Evolutionary conservation across 2,888 invertebrate species (phyloP).

Genomic region (Amiota mariae): DNA sequence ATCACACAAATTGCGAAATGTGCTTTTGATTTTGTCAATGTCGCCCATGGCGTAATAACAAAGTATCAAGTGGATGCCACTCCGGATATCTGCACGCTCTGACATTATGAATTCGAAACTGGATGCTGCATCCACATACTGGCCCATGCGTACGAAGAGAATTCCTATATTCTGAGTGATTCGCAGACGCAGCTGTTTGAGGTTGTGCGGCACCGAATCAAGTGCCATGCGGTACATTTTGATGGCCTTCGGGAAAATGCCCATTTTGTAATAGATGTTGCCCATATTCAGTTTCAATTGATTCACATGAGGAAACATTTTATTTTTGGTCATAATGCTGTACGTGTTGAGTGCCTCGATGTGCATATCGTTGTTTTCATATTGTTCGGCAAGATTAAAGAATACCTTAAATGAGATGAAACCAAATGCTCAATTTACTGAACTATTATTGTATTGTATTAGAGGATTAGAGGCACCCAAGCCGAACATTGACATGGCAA

Average conservation of each 20-base stretch:
- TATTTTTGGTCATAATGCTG: conserved; percentile 93
- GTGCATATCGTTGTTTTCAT: conserved; percentile 94
- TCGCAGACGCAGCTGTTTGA: conserved; percentile 93
- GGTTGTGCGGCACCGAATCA: conserved; percentile 94
- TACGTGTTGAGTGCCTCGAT: conserved; percentile 97
- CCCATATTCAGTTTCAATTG: conserved; percentile 98
- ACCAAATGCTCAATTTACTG: background rate
- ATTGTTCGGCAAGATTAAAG: conserved; percentile 96
- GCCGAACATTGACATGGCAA: background rate
- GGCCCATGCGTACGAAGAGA: conserved; percentile 95
- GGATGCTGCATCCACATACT: conserved; percentile 95
- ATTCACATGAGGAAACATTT: conserved; percentile 94
- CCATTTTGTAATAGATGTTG: conserved; percentile 96
- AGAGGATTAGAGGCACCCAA: background rate
- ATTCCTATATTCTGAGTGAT: conserved; percentile 97
- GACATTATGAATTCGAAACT: conserved; percentile 99
- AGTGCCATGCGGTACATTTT: conserved; percentile 99
- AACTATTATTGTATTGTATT: no score
- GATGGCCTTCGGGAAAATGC: conserved; percentile 93
- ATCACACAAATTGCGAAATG: conserved; percentile 91
- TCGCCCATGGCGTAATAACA: conserved; percentile 93
- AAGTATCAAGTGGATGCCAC: conserved; percentile 90
- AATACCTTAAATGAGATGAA: conserved; percentile 79
- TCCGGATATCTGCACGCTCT: conserved; percentile 91
- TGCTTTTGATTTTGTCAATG: conserved; percentile 92